These are phyloP conservation scores for Syngnathus acus DNA, from an alignment of 2,797 vertebrate species.

Conservation along the genomic window DNA sequence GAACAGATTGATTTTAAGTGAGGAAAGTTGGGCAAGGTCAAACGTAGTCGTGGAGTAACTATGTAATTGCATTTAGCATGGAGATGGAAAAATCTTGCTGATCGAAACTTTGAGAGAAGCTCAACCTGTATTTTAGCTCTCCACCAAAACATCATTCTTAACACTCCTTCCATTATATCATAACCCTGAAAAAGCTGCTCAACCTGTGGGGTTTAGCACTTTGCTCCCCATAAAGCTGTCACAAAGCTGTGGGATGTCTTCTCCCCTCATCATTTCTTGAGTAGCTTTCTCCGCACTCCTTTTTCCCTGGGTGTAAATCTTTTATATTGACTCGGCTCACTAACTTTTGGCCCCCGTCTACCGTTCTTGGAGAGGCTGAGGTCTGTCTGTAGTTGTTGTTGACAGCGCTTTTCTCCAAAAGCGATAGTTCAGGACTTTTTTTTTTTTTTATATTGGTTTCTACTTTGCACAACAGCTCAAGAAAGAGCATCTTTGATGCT, in stretches of 20 bases:
- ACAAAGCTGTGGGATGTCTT: constrained; percentile 2
- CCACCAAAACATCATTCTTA: not conserved
- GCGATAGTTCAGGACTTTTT: constrained; percentile 14
- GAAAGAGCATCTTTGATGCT: not conserved
- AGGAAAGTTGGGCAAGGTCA: not conserved
- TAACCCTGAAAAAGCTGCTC: not conserved
- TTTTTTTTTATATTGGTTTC: not conserved
- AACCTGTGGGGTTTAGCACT: constrained; percentile 6
- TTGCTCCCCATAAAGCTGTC: constrained; percentile 37
- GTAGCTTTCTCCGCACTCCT: constrained; percentile 16
- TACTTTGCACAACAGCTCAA: constrained; percentile 12
- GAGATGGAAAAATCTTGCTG: too few species aligned
- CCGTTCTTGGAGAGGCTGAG: constrained; percentile 36
- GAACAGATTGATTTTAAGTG: not conserved
- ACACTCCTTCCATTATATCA: not conserved
- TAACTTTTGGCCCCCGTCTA: constrained; percentile 39
- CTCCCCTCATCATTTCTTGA: constrained; percentile 15
- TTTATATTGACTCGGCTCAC: constrained; percentile 52
- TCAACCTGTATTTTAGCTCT: not conserved
- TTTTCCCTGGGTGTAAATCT: constrained; percentile 29
- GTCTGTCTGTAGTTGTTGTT: constrained; percentile 20
- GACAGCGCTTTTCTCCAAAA: constrained; percentile 4
- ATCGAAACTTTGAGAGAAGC: not conserved
- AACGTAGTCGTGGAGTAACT: not conserved
- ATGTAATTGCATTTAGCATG: too few species aligned